Percentiles rank a stretch among this genome's conserved stretches.
These are phyloP conservation scores for Microplitis demolitor DNA, from an alignment of 1,140 invertebrate species.

Conservation along the genomic window DNA sequence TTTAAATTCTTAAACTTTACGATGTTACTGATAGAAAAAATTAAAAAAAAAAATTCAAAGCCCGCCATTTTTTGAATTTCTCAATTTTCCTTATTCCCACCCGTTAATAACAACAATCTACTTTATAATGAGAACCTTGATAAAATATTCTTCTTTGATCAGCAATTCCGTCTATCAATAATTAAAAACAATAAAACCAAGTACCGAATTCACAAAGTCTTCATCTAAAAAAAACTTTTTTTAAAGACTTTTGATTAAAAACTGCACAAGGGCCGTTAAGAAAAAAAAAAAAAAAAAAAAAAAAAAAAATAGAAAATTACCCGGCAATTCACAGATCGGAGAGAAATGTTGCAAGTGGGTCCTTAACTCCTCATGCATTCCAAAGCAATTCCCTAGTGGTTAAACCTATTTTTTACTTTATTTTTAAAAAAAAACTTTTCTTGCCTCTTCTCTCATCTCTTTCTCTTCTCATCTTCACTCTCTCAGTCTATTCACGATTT, in stretches of 20 bases:
- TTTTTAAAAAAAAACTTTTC: not conserved
- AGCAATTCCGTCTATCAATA: too few species aligned
- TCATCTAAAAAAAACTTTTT: not conserved
- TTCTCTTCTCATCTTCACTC: not conserved
- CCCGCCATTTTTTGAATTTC: too few species aligned
- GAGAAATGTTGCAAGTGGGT: slow-evolving; percentile 4
- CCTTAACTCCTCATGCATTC: slow-evolving; percentile 17
- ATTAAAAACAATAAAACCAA: too few species aligned
- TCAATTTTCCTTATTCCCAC: too few species aligned
- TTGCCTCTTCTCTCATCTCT: not conserved
- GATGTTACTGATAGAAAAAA: too few species aligned
- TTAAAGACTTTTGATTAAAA: not conserved
- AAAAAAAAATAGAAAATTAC: not conserved
- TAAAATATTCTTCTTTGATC: too few species aligned
- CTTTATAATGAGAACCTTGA: too few species aligned
- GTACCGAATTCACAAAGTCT: too few species aligned
- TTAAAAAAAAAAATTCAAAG: too few species aligned
- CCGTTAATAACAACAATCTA: too few species aligned
- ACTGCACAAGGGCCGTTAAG: not conserved
- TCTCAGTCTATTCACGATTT: slow-evolving; percentile 5
- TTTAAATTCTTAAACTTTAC: too few species aligned
- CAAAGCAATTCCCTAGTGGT: slow-evolving; percentile 16
- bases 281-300: not conserved
- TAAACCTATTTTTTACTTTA: slow-evolving; percentile 13
- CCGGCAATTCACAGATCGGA: not conserved